Conservation (phyloP, 2,797 vertebrate genomes). For the Scolopax rusticola region DNA sequence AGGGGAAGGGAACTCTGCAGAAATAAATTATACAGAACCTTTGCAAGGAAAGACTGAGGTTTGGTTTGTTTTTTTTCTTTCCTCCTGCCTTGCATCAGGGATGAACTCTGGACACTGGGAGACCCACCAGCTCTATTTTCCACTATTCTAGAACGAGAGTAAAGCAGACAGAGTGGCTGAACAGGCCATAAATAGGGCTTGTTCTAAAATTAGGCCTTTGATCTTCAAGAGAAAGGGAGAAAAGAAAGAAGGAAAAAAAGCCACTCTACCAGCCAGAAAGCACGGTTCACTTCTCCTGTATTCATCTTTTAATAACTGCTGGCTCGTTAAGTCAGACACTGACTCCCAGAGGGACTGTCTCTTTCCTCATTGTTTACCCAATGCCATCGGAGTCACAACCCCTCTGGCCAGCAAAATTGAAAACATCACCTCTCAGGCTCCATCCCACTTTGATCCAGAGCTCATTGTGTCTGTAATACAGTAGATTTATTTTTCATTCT, state of each 20-base stretch:
- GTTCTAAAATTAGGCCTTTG: conserved; percentile 69
- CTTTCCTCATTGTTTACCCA: conserved; percentile 62
- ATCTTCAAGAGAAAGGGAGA: conserved; percentile 30
- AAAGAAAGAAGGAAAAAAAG: conserved; percentile 56
- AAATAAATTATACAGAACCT: neutral
- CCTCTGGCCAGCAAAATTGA: conserved; percentile 65
- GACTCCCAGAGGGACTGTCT: conserved; percentile 49
- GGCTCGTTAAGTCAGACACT: conserved; percentile 61
- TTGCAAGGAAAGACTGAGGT: neutral
- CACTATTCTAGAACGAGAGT: conserved; percentile 25
- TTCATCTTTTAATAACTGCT: conserved; percentile 67
- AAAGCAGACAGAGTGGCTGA: neutral
- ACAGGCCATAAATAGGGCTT: conserved; percentile 43
- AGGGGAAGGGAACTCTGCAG: neutral
- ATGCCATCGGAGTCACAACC: conserved; percentile 45
- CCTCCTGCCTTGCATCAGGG: neutral
- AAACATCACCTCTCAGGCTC: conserved; percentile 68
- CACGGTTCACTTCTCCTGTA: conserved; percentile 64
- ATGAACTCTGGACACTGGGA: neutral
- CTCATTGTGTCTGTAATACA: conserved; percentile 67
- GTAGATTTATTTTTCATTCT: conserved; percentile 59
- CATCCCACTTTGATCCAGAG: conserved; percentile 65
- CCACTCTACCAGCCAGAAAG: conserved; percentile 17
- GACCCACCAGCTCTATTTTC: neutral
- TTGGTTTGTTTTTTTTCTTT: neutral